These are phyloP conservation scores for Characodon lateralis DNA, from an alignment of 2,797 vertebrate species.

Conservation along the genomic window DNA sequence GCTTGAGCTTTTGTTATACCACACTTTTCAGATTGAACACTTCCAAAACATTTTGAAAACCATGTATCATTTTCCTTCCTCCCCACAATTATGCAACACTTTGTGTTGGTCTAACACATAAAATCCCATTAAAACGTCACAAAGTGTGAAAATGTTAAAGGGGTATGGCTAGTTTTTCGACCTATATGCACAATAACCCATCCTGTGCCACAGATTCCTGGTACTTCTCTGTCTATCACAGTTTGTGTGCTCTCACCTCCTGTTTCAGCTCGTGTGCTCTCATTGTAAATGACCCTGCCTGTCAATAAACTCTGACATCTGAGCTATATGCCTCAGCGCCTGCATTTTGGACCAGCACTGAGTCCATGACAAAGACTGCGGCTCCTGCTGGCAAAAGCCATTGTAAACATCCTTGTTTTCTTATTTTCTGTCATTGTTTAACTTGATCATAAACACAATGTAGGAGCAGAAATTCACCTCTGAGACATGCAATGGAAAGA, in stretches of 20 bases:
- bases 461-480: slow-evolving; percentile 18
- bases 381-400: background rate
- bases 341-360: background rate
- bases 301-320: slow-evolving; percentile 8
- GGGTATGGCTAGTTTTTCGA: background rate
- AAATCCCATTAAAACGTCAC: background rate
- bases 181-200: background rate
- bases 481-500: slow-evolving; percentile 13
- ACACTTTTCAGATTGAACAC: background rate
- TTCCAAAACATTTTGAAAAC: background rate
- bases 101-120: background rate
- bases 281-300: background rate
- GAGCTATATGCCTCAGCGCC: background rate
- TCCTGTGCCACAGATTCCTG: background rate
- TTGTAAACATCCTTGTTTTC: slow-evolving; percentile 10
- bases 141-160: background rate
- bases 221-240: background rate
- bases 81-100: too few relatives aligned
- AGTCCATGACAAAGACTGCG: background rate
- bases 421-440: slow-evolving; percentile 17
- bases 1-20: background rate
- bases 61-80: background rate
- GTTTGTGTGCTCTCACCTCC: background rate
- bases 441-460: slow-evolving; percentile 19
- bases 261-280: background rate